Percentiles rank a stretch among this genome's conserved stretches.
Evolutionary conservation across 2,888 invertebrate genomes (phyloP).

Genomic region (Himalopsyche japonica): DNA sequence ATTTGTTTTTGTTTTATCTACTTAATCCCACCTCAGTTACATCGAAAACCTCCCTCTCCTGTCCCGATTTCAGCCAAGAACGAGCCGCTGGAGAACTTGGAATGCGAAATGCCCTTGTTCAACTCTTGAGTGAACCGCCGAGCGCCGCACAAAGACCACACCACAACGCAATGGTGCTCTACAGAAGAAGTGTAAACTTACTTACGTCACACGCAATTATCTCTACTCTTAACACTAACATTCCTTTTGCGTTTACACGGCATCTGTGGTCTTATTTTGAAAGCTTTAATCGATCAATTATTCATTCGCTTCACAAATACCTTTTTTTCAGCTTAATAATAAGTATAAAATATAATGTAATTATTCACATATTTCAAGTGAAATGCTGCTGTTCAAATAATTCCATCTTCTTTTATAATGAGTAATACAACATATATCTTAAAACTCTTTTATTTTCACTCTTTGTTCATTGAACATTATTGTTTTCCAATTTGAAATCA

Average conservation of each 20-base stretch:
- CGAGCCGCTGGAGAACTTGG: conserved; percentile 60
- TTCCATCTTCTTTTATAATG: too few relatives aligned
- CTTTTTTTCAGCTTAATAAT: background rate
- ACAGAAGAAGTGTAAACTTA: conserved; percentile 3
- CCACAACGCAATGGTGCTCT: background rate
- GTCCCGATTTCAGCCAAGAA: conserved; percentile 52
- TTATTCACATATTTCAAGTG: too few relatives aligned
- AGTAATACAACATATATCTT: too few relatives aligned
- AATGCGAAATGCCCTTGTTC: conserved; percentile 53
- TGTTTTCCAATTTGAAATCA: too few relatives aligned
- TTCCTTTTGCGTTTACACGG: background rate
- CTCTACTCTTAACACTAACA: background rate
- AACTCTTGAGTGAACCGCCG: conserved; percentile 23
- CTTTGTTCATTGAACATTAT: too few relatives aligned
- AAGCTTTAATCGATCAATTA: background rate
- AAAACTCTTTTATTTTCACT: too few relatives aligned
- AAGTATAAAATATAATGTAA: too few relatives aligned
- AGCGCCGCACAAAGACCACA: background rate
- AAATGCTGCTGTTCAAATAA: too few relatives aligned
- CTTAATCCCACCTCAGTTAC: background rate
- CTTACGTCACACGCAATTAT: background rate
- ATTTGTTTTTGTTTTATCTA: background rate
- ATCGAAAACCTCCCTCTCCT: background rate
- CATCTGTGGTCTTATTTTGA: background rate
- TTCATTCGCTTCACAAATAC: background rate